Percentiles rank a stretch among this genome's conserved stretches.
Conservation (phyloP, 2,888 invertebrate species). For the Lasioglossum villosulum region DNA sequence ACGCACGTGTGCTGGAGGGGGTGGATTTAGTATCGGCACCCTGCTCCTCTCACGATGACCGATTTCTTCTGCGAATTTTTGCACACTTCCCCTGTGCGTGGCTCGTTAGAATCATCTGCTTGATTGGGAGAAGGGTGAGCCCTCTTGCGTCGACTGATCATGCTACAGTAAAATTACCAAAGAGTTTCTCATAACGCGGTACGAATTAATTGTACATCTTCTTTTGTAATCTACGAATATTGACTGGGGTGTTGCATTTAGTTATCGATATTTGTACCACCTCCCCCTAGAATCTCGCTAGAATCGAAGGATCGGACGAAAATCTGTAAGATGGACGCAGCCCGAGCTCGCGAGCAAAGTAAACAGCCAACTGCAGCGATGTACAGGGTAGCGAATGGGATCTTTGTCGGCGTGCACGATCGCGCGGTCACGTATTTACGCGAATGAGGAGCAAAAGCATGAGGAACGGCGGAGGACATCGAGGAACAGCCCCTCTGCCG, state of each 20-base stretch:
- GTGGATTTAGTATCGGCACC: constrained; percentile 57
- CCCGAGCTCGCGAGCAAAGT: constrained; percentile 19
- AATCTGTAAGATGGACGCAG: background rate
- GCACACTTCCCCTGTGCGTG: background rate
- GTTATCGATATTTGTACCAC: too few species aligned
- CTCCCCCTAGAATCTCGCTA: too few species aligned
- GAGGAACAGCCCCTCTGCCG: constrained; percentile 39
- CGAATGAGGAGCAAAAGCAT: constrained; percentile 49
- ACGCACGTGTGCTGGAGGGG: constrained; percentile 29
- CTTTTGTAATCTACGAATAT: too few species aligned
- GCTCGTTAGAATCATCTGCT: background rate
- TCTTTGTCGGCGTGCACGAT: constrained; percentile 47
- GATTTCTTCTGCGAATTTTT: constrained; percentile 20
- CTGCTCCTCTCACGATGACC: constrained; percentile 24
- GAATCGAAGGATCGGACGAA: background rate
- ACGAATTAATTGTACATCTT: too few species aligned
- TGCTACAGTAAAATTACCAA: background rate
- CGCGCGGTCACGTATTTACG: constrained; percentile 51
- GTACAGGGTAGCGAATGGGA: constrained; percentile 22
- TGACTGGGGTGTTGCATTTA: too few species aligned
- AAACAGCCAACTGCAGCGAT: constrained; percentile 55
- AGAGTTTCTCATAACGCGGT: background rate
- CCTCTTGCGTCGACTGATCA: background rate
- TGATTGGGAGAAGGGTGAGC: background rate
- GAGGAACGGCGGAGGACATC: constrained; percentile 67